These are phyloP conservation scores for Cephus sareptanus DNA, from an alignment of 2,888 invertebrate genomes.

Conservation along the genomic window DNA sequence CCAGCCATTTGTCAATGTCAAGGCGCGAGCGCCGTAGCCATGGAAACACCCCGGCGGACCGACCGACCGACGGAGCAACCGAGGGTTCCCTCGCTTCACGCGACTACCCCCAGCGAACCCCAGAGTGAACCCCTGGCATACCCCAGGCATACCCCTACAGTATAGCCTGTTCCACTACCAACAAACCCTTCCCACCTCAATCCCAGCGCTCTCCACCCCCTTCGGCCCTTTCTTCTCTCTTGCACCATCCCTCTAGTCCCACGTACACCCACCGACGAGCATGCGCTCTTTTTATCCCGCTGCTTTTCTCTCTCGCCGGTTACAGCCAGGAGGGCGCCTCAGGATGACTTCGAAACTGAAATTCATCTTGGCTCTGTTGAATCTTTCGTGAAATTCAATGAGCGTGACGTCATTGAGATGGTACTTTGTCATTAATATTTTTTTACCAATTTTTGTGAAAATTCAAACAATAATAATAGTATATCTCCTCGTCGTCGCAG, in stretches of 20 bases:
- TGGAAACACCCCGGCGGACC: conserved; percentile 59
- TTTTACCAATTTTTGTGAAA: neutral
- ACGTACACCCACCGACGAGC: conserved; percentile 22
- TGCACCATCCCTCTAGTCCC: conserved; percentile 30
- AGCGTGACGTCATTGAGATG: neutral
- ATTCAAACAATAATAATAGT: neutral
- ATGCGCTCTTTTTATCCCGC: conserved; percentile 23
- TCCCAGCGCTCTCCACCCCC: conserved; percentile 12
- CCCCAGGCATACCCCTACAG: neutral
- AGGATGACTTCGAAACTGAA: conserved; percentile 30
- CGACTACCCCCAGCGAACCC: conserved; percentile 24
- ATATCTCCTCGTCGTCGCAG: neutral
- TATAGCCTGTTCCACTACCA: neutral
- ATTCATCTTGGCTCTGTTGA: neutral
- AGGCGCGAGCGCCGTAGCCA: conserved; percentile 66
- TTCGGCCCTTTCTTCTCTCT: conserved; percentile 15
- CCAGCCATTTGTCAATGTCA: conserved; percentile 67
- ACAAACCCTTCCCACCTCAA: neutral
- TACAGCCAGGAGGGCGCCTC: conserved; percentile 50
- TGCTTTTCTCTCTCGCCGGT: conserved; percentile 19
- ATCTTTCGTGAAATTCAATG: neutral
- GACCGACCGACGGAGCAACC: conserved; percentile 43
- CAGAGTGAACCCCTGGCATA: neutral
- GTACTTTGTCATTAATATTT: neutral
- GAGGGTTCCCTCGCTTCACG: conserved; percentile 36